Conservation (phyloP, 1,140 invertebrate genomes). For the Drosophila littoralis region DNA sequence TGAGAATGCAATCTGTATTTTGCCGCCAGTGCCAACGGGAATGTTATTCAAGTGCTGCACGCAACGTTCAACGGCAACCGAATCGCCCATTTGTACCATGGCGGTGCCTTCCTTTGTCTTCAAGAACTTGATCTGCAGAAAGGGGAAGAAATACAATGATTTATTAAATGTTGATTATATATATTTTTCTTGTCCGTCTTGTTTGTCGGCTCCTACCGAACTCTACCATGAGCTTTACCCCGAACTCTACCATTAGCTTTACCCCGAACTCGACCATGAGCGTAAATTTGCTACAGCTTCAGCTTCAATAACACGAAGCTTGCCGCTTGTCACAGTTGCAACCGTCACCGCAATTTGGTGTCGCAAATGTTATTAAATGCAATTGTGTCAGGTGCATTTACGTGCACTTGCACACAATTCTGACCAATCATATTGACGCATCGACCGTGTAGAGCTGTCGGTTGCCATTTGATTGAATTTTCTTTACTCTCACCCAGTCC, state of each 20-base stretch:
- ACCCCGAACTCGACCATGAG: too few species aligned
- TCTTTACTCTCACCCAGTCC: conserved; percentile 13
- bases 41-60: conserved; percentile 97
- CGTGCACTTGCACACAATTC: conserved; percentile 20
- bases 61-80: conserved; percentile 96
- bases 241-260: too few species aligned
- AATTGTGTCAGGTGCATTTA: conserved; percentile 34
- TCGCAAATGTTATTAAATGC: conserved; percentile 53
- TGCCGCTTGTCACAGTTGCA: conserved; percentile 20
- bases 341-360: conserved; percentile 43
- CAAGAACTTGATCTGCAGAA: conserved; percentile 96
- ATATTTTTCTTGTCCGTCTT: not conserved
- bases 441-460: conserved; percentile 39
- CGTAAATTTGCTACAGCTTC: not conserved
- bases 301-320: not conserved
- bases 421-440: conserved; percentile 1
- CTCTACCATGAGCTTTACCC: too few species aligned
- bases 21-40: conserved; percentile 89
- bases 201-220: not conserved
- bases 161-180: too few species aligned
- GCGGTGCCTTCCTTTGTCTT: conserved; percentile 99
- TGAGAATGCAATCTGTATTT: conserved; percentile 91
- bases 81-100: conserved; percentile 99
- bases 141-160: not conserved
- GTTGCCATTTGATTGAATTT: conserved; percentile 50